Evolutionary conservation across 2,113 vertebrate genomes (phyloP).

Genomic region (Podiceps cristatus): DNA sequence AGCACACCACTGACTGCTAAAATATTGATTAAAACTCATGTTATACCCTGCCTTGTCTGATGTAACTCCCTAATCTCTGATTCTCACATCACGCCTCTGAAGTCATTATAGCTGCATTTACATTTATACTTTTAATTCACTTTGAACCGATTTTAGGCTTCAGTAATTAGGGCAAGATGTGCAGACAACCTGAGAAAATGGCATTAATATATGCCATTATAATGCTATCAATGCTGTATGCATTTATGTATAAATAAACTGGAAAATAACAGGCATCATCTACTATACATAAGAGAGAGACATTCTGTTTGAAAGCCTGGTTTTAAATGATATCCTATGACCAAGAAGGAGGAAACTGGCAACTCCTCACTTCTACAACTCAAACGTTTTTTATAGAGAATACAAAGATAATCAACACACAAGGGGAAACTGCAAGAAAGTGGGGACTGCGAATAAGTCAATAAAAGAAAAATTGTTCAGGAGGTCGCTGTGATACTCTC

Average conservation of each 20-base stretch:
- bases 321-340: not conserved
- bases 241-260: not conserved
- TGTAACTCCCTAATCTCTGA: not conserved
- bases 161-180: not conserved
- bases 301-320: not conserved
- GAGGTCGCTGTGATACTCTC: not conserved
- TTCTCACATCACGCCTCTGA: not conserved
- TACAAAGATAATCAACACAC: not conserved
- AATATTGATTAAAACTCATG: not conserved
- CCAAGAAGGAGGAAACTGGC: not conserved
- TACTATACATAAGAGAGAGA: not conserved
- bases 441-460: not conserved
- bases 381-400: not conserved
- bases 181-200: not conserved
- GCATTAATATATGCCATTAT: not conserved
- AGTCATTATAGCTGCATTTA: not conserved
- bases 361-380: not conserved
- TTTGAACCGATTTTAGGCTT: not conserved
- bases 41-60: not conserved
- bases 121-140: not conserved
- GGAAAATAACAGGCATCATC: not conserved
- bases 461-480: not conserved
- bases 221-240: not conserved
- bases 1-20: not conserved
- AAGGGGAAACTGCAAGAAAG: not conserved